These are phyloP conservation scores for Crossoptilon crossoptilon DNA, from an alignment of 2,797 vertebrate species.

Conservation along the genomic window DNA sequence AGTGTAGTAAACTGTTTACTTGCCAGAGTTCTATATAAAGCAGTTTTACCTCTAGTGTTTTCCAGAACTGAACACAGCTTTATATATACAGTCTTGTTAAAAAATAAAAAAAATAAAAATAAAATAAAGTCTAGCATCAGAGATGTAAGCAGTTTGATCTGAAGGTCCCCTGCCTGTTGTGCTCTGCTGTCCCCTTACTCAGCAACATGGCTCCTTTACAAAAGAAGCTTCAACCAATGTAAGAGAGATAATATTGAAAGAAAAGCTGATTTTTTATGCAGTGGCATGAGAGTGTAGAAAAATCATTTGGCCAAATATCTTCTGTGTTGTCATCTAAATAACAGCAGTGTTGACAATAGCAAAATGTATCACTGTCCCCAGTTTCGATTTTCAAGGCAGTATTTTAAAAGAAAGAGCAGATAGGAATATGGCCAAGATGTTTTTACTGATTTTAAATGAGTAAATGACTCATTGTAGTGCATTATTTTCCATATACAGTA, in stretches of 20 bases:
- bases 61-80: constrained; percentile 36
- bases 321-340: constrained; percentile 1
- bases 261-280: neutral
- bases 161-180: neutral
- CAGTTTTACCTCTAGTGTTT: constrained; percentile 66
- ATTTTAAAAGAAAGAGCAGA: constrained; percentile 2
- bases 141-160: constrained; percentile 17
- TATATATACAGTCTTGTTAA: neutral
- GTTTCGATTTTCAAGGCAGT: neutral
- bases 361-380: neutral
- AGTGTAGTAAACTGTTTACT: constrained; percentile 60
- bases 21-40: constrained; percentile 56
- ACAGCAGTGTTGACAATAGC: neutral
- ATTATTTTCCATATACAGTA: neutral
- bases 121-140: neutral
- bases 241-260: neutral
- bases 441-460: constrained; percentile 43
- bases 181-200: neutral
- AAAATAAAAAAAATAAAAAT: neutral
- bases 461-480: constrained; percentile 4
- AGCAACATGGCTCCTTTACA: neutral
- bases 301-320: neutral
- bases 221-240: neutral
- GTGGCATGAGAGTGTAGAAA: neutral
- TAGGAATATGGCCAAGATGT: neutral